Percentiles rank a stretch among this genome's conserved stretches.
Evolutionary conservation across 1,140 invertebrate genomes (phyloP).

Genomic region (Nixonia krombeini): DNA sequence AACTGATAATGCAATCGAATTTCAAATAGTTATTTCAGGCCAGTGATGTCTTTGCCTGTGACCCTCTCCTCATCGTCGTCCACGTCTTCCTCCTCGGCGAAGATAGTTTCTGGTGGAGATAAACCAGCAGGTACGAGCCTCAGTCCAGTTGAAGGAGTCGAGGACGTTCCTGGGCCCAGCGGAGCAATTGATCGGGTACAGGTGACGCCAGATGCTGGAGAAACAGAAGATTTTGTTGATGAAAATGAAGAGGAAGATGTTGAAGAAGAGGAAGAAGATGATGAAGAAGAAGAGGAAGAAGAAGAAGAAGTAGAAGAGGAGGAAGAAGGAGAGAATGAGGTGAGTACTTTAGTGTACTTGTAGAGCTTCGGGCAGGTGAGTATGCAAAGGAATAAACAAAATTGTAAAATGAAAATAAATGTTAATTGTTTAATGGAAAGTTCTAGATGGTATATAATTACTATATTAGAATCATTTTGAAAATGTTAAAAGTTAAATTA

Average conservation of each 20-base stretch:
- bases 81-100: too few relatives aligned
- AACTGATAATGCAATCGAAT: too few relatives aligned
- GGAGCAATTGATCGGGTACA: too few relatives aligned
- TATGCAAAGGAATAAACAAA: too few relatives aligned
- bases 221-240: slow-evolving; percentile 62
- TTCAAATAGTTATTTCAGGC: too few relatives aligned
- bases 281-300: slow-evolving; percentile 54
- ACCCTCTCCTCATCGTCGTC: not conserved
- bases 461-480: too few relatives aligned
- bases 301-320: slow-evolving; percentile 38
- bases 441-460: too few relatives aligned
- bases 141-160: slow-evolving; percentile 61
- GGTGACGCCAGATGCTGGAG: slow-evolving; percentile 53
- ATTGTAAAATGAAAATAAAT: slow-evolving; percentile 11
- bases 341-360: too few relatives aligned
- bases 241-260: slow-evolving; percentile 60
- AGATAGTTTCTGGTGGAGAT: slow-evolving; percentile 53
- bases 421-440: not conserved
- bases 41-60: slow-evolving; percentile 66
- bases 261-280: too few relatives aligned
- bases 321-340: slow-evolving; percentile 61
- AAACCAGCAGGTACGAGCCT: slow-evolving; percentile 60
- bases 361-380: too few relatives aligned
- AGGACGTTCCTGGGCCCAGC: slow-evolving; percentile 58
- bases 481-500: too few relatives aligned